Conservation (phyloP, 2,888 invertebrate species). For the Hypercompe scribonia region DNA sequence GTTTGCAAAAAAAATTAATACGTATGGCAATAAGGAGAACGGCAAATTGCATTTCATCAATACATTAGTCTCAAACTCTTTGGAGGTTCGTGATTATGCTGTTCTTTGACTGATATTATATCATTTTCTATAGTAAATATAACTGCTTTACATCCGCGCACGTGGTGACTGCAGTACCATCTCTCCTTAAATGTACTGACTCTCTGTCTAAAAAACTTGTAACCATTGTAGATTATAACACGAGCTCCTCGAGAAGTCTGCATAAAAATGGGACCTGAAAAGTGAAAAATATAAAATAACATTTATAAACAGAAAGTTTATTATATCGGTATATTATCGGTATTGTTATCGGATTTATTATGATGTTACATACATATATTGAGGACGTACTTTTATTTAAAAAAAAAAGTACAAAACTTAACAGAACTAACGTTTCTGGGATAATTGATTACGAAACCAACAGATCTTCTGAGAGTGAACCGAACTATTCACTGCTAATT, state of each 20-base stretch:
- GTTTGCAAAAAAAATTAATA: no score
- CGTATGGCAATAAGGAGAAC: no score
- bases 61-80: neutral
- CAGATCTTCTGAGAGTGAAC: no score
- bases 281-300: neutral
- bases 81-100: constrained; percentile 20
- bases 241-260: constrained; percentile 42
- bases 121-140: constrained; percentile 40
- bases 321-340: no score
- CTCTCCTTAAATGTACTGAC: constrained; percentile 32
- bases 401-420: no score
- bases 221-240: constrained; percentile 44
- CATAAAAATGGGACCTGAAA: constrained; percentile 19
- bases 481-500: no score
- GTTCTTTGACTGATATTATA: constrained; percentile 10
- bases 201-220: constrained; percentile 48
- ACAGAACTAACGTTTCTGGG: no score
- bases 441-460: no score
- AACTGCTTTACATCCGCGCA: constrained; percentile 46
- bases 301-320: neutral
- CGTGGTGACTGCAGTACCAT: constrained; percentile 51
- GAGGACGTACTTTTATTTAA: neutral
- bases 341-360: no score
- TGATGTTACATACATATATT: neutral
- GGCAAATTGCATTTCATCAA: neutral